These are phyloP conservation scores for Hylaeus anthracinus DNA, from an alignment of 1,140 invertebrate species.

Conservation along the genomic window DNA sequence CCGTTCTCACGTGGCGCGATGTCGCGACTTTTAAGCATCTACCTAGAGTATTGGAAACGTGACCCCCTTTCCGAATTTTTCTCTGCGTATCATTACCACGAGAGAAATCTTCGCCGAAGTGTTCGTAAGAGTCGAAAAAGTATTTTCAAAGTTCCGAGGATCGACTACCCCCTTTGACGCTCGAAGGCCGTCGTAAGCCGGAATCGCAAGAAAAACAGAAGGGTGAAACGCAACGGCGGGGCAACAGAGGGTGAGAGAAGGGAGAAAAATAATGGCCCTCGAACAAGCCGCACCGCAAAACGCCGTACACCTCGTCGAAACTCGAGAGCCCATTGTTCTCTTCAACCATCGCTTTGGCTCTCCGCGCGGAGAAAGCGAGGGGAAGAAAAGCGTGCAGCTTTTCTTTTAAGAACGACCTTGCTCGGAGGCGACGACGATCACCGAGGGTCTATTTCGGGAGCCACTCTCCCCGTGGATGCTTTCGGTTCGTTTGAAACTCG, in stretches of 20 bases:
- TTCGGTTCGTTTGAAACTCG: neutral
- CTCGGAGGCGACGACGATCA: conserved; percentile 36
- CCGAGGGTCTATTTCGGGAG: conserved; percentile 9
- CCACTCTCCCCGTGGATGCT: neutral
- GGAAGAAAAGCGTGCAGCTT: conserved; percentile 19
- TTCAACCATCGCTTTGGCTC: conserved; percentile 54
- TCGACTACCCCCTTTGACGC: too few species aligned
- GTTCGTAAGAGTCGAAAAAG: too few species aligned
- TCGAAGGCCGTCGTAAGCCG: neutral
- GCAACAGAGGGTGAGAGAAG: neutral
- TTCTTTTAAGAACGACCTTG: conserved; percentile 33
- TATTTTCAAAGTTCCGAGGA: too few species aligned
- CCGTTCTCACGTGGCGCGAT: too few species aligned
- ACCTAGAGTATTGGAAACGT: too few species aligned
- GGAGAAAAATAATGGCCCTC: conserved; percentile 58
- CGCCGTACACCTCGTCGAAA: conserved; percentile 56
- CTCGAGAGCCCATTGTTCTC: conserved; percentile 62
- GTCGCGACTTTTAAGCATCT: too few species aligned
- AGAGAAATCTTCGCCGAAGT: too few species aligned
- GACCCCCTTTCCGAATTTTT: too few species aligned
- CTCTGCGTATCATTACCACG: too few species aligned
- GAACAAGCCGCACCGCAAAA: conserved; percentile 49
- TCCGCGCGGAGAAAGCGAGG: conserved; percentile 12
- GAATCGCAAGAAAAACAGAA: conserved; percentile 23
- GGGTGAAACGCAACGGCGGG: too few species aligned